A percentile compares a stretch with the other conserved stretches of the same genome.
Conservation (phyloP, 1,140 invertebrate species). For the Bombyx mandarina region DNA sequence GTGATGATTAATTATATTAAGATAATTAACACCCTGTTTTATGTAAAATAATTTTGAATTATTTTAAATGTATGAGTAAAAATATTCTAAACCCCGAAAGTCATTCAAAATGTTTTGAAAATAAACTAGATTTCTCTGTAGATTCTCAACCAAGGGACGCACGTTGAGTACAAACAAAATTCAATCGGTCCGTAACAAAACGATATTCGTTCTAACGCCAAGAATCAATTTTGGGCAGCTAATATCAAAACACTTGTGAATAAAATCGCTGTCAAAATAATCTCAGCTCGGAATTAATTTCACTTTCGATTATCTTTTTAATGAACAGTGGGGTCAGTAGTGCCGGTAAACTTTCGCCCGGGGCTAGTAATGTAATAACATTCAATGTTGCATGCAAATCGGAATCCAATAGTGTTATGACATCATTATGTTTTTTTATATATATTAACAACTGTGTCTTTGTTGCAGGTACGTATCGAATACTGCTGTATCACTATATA, state of each 20-base stretch:
- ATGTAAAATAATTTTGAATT: too few relatives aligned
- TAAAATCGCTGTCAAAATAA: constrained; percentile 38
- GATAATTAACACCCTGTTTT: too few relatives aligned
- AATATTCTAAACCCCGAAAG: too few relatives aligned
- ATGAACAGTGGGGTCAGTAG: constrained; percentile 54
- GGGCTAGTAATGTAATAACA: constrained; percentile 31
- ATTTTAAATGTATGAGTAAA: too few relatives aligned
- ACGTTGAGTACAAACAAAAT: too few relatives aligned
- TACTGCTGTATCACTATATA: too few relatives aligned
- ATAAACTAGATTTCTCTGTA: too few relatives aligned
- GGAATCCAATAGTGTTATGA: constrained; percentile 26
- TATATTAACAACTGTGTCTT: constrained; percentile 21
- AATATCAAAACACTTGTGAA: constrained; percentile 30
- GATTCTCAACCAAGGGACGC: too few relatives aligned
- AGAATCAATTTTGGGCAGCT: constrained; percentile 3
- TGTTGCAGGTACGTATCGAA: constrained; percentile 38
- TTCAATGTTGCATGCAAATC: constrained; percentile 24
- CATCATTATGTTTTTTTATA: constrained; percentile 18
- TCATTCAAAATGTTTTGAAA: too few relatives aligned
- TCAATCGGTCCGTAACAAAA: too few relatives aligned
- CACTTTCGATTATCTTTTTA: constrained; percentile 59
- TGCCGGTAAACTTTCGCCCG: constrained; percentile 36
- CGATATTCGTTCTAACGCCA: neutral
- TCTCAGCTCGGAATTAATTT: constrained; percentile 52
- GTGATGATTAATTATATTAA: too few relatives aligned